Conservation (phyloP, 2,888 invertebrate genomes). For the Eupithecia dodoneata region DNA sequence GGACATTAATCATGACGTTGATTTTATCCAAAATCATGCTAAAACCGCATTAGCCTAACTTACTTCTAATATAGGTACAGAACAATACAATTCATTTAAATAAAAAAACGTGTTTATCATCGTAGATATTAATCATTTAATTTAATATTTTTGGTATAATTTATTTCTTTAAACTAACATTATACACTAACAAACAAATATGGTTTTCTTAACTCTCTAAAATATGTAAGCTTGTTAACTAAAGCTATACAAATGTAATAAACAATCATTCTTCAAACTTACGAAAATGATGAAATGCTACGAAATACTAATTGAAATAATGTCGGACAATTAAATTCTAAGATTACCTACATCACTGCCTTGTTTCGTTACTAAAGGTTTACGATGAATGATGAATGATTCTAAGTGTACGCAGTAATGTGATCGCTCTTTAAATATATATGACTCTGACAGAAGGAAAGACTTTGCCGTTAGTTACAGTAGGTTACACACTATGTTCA, state of each 20-base stretch:
- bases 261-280: not conserved
- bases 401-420: too few relatives aligned
- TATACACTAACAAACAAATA: not conserved
- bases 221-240: not conserved
- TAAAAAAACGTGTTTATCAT: not conserved
- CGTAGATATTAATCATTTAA: not conserved
- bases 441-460: too few relatives aligned
- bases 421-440: too few relatives aligned
- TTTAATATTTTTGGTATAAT: conserved; percentile 4
- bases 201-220: not conserved
- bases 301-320: not conserved
- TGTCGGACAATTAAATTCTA: not conserved
- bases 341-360: not conserved
- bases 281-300: not conserved
- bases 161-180: not conserved
- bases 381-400: too few relatives aligned
- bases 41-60: too few relatives aligned
- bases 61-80: too few relatives aligned
- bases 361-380: too few relatives aligned
- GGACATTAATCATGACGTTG: too few relatives aligned
- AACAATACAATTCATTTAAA: not conserved
- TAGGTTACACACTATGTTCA: too few relatives aligned
- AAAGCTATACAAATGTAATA: not conserved
- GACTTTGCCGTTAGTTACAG: too few relatives aligned
- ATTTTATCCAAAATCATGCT: too few relatives aligned